Conservation (phyloP, 1,140 invertebrate species). For the Leptopilina clavipes region DNA sequence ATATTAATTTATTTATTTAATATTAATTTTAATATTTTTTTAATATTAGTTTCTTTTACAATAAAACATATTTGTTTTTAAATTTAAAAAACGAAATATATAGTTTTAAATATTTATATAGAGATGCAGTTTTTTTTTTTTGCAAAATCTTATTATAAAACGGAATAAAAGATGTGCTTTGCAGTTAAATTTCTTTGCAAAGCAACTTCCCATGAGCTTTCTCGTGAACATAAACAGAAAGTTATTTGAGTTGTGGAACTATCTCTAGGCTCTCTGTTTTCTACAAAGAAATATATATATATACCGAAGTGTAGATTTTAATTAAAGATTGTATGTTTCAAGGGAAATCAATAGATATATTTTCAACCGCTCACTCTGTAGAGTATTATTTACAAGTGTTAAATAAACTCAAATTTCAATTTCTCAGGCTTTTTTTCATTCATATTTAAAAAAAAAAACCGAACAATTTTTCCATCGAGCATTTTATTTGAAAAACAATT, state of each 20-base stretch:
- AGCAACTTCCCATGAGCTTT: constrained; percentile 10
- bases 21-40: too few relatives aligned
- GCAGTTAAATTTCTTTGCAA: constrained; percentile 18
- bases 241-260: constrained; percentile 16
- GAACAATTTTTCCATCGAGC: too few relatives aligned
- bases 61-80: neutral
- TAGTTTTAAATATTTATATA: constrained; percentile 3
- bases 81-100: neutral
- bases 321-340: constrained; percentile 10
- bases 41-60: too few relatives aligned
- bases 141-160: constrained; percentile 11
- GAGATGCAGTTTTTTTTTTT: neutral
- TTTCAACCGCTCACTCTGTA: neutral
- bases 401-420: neutral
- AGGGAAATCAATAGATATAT: constrained; percentile 15
- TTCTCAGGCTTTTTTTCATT: too few relatives aligned
- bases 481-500: too few relatives aligned
- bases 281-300: neutral
- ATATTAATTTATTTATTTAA: too few relatives aligned
- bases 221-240: constrained; percentile 19
- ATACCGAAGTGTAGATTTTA: neutral
- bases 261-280: constrained; percentile 8
- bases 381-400: neutral
- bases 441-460: too few relatives aligned
- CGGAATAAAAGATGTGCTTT: constrained; percentile 7